These are phyloP conservation scores for Chiroxiphia lanceolata DNA, from an alignment of 2,797 vertebrate species.

Conservation along the genomic window DNA sequence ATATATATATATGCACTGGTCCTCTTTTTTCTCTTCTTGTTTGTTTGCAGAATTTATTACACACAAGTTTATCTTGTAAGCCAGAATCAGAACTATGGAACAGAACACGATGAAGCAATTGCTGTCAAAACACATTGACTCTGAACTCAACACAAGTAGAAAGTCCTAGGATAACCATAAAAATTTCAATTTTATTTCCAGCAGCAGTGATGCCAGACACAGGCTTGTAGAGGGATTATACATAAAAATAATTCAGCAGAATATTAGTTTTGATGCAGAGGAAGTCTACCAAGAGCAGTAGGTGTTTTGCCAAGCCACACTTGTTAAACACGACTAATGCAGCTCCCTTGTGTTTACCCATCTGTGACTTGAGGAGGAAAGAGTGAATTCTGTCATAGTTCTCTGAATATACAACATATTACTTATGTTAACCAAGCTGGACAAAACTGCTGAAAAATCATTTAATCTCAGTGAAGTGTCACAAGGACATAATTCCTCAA, in stretches of 20 bases:
- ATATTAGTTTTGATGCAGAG: not conserved
- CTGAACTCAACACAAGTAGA: not conserved
- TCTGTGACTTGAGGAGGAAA: not conserved
- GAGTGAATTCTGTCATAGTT: not conserved
- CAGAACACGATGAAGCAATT: rapidly evolving
- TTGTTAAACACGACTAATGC: not conserved
- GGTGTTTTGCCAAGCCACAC: not conserved
- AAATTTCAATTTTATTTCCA: not conserved
- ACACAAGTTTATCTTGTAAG: not conserved
- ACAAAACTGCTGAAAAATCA: not conserved
- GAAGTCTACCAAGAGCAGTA: not conserved
- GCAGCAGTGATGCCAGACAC: not conserved
- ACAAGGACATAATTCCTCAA: not conserved
- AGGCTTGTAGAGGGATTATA: not conserved
- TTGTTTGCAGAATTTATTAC: not conserved
- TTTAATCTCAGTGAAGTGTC: not conserved
- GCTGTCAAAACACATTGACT: not conserved
- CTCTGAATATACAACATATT: not conserved
- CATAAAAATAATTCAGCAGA: not conserved
- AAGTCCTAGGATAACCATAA: not conserved
- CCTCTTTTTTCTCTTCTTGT: not conserved
- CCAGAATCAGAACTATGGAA: not conserved
- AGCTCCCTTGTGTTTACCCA: not conserved
- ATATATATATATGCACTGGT: not conserved
- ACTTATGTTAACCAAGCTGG: not conserved